These are phyloP conservation scores for Syngnathus floridae DNA, from an alignment of 2,113 vertebrate genomes.

Conservation along the genomic window DNA sequence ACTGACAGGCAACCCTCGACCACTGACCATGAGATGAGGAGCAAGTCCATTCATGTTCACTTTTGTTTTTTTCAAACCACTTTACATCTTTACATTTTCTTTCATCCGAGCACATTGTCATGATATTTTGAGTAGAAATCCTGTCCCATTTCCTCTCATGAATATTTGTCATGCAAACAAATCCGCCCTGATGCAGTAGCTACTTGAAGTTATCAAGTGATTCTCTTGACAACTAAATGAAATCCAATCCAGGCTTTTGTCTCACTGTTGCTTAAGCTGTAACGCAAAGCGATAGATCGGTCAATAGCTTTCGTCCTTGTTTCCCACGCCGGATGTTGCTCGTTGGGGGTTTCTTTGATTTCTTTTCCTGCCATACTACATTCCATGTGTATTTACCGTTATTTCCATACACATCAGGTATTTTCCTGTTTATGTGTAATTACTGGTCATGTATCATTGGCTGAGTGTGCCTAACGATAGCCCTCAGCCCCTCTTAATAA, in stretches of 20 bases:
- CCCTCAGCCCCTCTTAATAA: constrained; percentile 51
- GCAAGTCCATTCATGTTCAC: constrained; percentile 35
- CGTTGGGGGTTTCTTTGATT: constrained; percentile 55
- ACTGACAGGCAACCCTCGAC: constrained; percentile 63
- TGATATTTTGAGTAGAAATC: constrained; percentile 34
- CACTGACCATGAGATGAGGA: constrained; percentile 23
- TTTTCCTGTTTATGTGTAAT: constrained; percentile 64
- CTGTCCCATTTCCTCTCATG: constrained; percentile 35
- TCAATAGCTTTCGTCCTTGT: constrained; percentile 32
- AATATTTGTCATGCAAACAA: constrained; percentile 35
- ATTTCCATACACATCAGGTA: constrained; percentile 62
- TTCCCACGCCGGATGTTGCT: constrained; percentile 55
- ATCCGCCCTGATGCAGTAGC: constrained; percentile 32
- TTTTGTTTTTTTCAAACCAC: constrained; percentile 13
- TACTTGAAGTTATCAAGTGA: constrained; percentile 61
- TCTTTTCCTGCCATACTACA: constrained; percentile 54
- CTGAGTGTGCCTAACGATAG: constrained; percentile 59
- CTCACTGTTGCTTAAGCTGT: constrained; percentile 36
- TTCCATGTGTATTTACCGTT: constrained; percentile 63
- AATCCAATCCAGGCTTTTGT: constrained; percentile 66
- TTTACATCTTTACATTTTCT: constrained; percentile 27
- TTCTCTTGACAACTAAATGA: constrained; percentile 68
- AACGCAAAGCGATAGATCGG: constrained; percentile 35
- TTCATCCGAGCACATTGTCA: constrained; percentile 44
- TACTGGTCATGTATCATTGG: constrained; percentile 65